Evolutionary conservation across 1,140 invertebrate species (phyloP).

Genomic region (Meloidogyne hapla): DNA sequence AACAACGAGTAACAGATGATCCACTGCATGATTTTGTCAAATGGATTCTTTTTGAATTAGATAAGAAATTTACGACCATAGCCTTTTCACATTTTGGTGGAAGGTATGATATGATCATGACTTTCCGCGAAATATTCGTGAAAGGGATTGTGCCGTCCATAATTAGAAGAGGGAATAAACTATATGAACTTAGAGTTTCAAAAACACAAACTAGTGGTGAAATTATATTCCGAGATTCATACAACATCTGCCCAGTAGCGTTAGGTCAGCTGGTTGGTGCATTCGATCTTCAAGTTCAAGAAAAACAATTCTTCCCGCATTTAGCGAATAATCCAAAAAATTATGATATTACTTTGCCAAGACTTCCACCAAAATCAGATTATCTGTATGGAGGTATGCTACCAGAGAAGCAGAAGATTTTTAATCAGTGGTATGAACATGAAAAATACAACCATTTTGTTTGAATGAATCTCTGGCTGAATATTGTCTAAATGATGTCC

Average conservation of each 20-base stretch:
- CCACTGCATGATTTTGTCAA: neutral
- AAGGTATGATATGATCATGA: constrained; percentile 5
- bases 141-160: neutral
- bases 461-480: constrained; percentile 5
- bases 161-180: constrained; percentile 2
- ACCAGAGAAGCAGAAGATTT: neutral
- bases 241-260: neutral
- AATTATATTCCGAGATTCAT: constrained; percentile 5
- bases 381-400: constrained; percentile 11
- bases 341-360: neutral
- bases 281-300: constrained; percentile 18
- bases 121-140: neutral
- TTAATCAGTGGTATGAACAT: neutral
- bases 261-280: neutral
- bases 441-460: neutral
- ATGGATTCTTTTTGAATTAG: neutral
- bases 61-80: neutral
- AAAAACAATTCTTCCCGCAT: constrained; percentile 18
- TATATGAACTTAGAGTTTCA: neutral
- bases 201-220: neutral
- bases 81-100: constrained; percentile 10
- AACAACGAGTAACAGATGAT: neutral
- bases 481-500: constrained; percentile 17
- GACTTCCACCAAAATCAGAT: neutral
- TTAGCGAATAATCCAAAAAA: neutral